phyloP scores from a whole-genome alignment of 2,888 invertebrate genomes.

The Oxycera nigricornis region DNA sequence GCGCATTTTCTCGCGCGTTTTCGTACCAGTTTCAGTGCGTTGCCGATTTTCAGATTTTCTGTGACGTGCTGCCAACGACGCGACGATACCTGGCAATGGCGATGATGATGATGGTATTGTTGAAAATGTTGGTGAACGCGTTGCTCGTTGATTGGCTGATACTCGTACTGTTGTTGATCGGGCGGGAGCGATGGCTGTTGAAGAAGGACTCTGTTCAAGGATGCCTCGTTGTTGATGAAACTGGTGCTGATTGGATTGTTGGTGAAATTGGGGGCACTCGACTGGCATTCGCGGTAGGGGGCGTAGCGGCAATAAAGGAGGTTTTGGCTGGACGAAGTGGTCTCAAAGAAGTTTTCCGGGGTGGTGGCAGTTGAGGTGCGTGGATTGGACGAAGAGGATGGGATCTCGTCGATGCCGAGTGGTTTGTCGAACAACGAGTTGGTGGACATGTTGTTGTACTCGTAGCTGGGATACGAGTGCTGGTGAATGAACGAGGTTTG shows the following conservation, averaged over 20 bases:
- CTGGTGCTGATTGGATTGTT: slow-evolving; percentile 51
- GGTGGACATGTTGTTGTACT: slow-evolving; percentile 61
- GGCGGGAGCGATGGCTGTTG: not conserved
- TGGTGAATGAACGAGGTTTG: slow-evolving; percentile 56
- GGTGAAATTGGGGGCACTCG: slow-evolving; percentile 47
- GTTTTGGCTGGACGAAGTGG: slow-evolving; percentile 55
- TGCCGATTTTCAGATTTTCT: slow-evolving; percentile 59
- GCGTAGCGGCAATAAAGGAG: slow-evolving; percentile 50
- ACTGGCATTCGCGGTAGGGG: slow-evolving; percentile 50
- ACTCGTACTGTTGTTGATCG: slow-evolving; percentile 46
- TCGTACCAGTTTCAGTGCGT: slow-evolving; percentile 57
- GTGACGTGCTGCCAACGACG: slow-evolving; percentile 54
- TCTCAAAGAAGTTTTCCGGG: slow-evolving; percentile 50
- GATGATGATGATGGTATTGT: slow-evolving; percentile 24
- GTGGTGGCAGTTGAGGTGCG: slow-evolving; percentile 38
- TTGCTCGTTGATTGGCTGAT: slow-evolving; percentile 50
- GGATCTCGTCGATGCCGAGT: slow-evolving; percentile 57
- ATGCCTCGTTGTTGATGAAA: not conserved
- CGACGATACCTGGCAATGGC: slow-evolving; percentile 45
- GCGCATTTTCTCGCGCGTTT: slow-evolving; percentile 62
- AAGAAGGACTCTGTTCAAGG: slow-evolving; percentile 22
- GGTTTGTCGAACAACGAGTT: slow-evolving; percentile 59
- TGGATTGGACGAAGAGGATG: slow-evolving; percentile 49
- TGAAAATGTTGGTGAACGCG: slow-evolving; percentile 26
- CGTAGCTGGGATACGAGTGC: slow-evolving; percentile 58